Conservation (phyloP, 2,797 vertebrate genomes). For the Meriones psammophilus region DNA sequence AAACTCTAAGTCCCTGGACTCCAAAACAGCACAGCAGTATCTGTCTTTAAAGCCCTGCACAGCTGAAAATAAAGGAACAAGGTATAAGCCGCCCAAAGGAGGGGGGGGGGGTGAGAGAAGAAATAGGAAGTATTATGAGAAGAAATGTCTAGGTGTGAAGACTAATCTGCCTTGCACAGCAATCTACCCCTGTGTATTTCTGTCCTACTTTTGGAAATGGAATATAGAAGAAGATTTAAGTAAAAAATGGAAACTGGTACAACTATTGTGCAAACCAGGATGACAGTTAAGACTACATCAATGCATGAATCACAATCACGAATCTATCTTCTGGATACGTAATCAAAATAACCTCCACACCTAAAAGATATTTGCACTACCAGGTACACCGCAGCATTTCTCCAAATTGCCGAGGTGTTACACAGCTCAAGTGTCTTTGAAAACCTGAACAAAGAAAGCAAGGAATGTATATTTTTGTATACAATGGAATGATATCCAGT, state of each 20-base stretch:
- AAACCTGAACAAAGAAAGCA: neutral
- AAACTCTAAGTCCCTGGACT: neutral
- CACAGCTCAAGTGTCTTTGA: neutral
- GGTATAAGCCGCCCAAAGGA: neutral
- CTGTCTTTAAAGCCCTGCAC: neutral
- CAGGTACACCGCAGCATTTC: neutral
- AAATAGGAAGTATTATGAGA: neutral
- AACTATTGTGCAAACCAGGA: neutral
- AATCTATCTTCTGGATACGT: neutral
- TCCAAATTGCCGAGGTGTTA: neutral
- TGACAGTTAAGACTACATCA: neutral
- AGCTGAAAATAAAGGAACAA: neutral
- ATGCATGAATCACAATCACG: neutral
- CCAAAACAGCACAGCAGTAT: neutral
- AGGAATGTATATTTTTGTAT: neutral
- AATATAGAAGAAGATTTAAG: conserved; percentile 13
- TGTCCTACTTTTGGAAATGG: conserved; percentile 30
- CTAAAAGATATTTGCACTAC: neutral
- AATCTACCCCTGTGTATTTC: neutral
- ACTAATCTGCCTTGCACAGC: neutral
- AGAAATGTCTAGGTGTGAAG: neutral
- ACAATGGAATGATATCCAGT: neutral
- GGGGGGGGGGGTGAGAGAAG: neutral
- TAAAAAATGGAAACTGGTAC: neutral
- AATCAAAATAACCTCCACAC: neutral